A percentile compares a stretch with the other conserved stretches of the same genome.
Conservation (phyloP, 2,113 vertebrate species). For the Syngnathus floridae region DNA sequence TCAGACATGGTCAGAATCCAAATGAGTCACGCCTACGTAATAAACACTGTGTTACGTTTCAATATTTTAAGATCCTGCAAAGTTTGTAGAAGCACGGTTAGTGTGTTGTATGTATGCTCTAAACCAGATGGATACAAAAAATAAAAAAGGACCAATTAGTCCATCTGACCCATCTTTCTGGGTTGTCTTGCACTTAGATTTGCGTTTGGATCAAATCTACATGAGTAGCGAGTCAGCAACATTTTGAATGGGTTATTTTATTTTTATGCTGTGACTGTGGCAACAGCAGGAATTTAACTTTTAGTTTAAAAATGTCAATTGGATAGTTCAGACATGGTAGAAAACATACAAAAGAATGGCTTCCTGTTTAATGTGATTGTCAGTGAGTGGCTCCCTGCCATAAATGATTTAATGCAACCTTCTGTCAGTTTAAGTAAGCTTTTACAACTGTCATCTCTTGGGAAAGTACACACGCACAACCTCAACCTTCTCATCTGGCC, state of each 20-base stretch:
- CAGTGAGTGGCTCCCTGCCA: neutral
- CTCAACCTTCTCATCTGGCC: constrained; percentile 42
- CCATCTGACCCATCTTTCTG: too few species aligned
- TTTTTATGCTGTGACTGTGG: too few species aligned
- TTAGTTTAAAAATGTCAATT: neutral
- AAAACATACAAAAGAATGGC: neutral
- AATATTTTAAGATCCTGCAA: neutral
- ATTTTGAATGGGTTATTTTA: too few species aligned
- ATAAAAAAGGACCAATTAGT: too few species aligned
- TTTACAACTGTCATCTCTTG: constrained; percentile 38
- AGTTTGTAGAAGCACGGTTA: neutral
- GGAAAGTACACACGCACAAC: constrained; percentile 33
- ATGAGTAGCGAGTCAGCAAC: too few species aligned
- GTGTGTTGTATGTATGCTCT: neutral
- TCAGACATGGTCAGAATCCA: neutral
- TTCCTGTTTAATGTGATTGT: neutral
- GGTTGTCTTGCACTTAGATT: too few species aligned
- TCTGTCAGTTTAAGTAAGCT: constrained; percentile 28
- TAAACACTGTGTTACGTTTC: neutral
- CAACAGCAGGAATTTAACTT: neutral
- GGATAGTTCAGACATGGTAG: neutral
- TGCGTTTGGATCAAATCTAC: too few species aligned
- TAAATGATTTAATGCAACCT: constrained; percentile 37
- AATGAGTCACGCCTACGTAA: neutral
- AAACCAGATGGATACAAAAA: too few species aligned